These are phyloP conservation scores for Fissipunctia ypsillon DNA, from an alignment of 2,888 invertebrate species.

Conservation along the genomic window DNA sequence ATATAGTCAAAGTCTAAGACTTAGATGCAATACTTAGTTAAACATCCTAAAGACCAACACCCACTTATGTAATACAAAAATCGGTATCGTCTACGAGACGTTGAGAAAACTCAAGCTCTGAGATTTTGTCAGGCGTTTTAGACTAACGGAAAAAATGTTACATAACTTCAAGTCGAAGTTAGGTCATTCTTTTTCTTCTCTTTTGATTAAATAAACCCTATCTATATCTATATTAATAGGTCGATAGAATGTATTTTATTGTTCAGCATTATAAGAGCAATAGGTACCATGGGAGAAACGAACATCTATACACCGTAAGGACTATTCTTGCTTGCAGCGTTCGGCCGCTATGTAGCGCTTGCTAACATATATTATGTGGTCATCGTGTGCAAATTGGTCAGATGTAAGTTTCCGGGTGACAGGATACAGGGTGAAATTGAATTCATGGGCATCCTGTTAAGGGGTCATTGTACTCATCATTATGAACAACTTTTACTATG, in stretches of 20 bases:
- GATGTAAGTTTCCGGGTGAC: no score
- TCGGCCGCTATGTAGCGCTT: no score
- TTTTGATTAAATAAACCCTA: not conserved
- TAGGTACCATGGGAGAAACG: no score
- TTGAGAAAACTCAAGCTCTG: conserved; percentile 25
- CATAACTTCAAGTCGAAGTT: conserved; percentile 29
- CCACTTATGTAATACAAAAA: conserved; percentile 43
- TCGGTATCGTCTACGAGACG: conserved; percentile 7
- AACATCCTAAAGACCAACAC: conserved; percentile 14
- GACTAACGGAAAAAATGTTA: conserved; percentile 25
- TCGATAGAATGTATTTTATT: not conserved
- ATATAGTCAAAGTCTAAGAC: not conserved
- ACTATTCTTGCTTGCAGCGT: no score
- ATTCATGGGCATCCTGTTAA: no score
- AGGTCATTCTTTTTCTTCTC: not conserved
- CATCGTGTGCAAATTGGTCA: no score
- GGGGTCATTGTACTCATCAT: no score
- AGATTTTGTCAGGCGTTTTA: conserved; percentile 30
- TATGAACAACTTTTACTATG: no score
- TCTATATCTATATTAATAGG: not conserved
- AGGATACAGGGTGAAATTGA: no score
- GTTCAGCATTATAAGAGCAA: no score
- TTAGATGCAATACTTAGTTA: not conserved
- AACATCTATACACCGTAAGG: no score
- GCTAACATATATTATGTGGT: no score